phyloP scores from a whole-genome alignment of 2,113 vertebrate genomes.

The Colistium nudipinnis region DNA sequence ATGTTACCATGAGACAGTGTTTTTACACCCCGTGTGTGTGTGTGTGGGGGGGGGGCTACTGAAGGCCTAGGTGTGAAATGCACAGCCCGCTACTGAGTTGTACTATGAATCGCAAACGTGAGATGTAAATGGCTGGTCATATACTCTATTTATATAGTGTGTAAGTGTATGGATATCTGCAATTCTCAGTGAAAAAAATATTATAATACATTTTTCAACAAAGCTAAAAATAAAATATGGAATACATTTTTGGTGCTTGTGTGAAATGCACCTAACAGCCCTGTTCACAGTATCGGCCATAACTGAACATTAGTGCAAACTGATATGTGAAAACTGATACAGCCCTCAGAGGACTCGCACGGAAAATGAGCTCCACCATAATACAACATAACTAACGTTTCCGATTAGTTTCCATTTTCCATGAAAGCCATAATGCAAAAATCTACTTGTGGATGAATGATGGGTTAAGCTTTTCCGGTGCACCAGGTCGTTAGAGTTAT shows the following conservation, averaged over 20 bases:
- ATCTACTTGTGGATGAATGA: slow-evolving; percentile 21
- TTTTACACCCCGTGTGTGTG: no score
- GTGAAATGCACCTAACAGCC: neutral
- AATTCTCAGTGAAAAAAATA: neutral
- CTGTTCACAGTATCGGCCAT: neutral
- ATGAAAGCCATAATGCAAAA: slow-evolving; percentile 16
- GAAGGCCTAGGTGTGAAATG: no score
- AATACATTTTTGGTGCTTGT: neutral
- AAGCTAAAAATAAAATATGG: neutral
- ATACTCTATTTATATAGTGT: slow-evolving; percentile 1
- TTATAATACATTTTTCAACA: neutral
- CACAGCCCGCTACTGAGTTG: no score
- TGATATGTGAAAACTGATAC: slow-evolving; percentile 47
- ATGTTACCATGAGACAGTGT: no score
- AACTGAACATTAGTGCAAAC: slow-evolving; percentile 13
- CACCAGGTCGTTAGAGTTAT: slow-evolving; percentile 1
- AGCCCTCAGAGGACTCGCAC: slow-evolving; percentile 8
- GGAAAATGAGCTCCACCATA: slow-evolving; percentile 40
- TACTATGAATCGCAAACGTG: neutral
- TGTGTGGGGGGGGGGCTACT: no score
- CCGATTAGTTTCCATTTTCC: slow-evolving; percentile 43
- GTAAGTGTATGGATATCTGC: neutral
- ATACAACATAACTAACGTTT: slow-evolving; percentile 26
- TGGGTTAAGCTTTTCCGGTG: slow-evolving; percentile 9
- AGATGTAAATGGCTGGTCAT: neutral